A percentile compares a stretch with the other conserved stretches of the same genome.
These are phyloP conservation scores for Promerops cafer DNA, from an alignment of 2,113 vertebrate species.

Conservation along the genomic window DNA sequence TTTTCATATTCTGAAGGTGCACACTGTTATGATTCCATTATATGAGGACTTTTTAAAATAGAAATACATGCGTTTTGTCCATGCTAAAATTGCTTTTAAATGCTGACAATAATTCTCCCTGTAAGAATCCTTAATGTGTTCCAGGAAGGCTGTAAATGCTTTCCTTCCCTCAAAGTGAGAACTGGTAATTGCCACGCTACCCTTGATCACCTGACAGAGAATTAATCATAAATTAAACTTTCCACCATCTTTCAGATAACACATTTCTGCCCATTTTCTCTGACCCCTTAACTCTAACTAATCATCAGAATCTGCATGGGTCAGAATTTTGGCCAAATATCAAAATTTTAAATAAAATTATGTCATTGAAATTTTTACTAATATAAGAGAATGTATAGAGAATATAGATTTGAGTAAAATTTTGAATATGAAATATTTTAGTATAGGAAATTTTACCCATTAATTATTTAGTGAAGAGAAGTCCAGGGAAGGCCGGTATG, in stretches of 20 bases:
- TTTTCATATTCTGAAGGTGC: background rate
- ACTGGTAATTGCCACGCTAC: fast-evolving
- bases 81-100: background rate
- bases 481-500: background rate
- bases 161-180: background rate
- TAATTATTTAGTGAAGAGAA: background rate
- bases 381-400: background rate
- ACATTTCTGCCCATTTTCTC: background rate
- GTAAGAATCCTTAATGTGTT: background rate
- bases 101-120: background rate
- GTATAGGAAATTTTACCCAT: background rate
- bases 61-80: background rate
- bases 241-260: background rate
- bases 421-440: background rate
- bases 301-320: fast-evolving
- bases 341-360: background rate
- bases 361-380: background rate
- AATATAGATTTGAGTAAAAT: background rate
- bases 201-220: background rate
- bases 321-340: background rate
- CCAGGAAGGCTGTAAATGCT: background rate
- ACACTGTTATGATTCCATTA: background rate
- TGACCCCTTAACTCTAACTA: background rate
- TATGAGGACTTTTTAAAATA: background rate
- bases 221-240: background rate